A percentile compares a stretch with the other conserved stretches of the same genome.
phyloP scores from a whole-genome alignment of 2,797 vertebrate species.

The Uromys caudimaculatus region DNA sequence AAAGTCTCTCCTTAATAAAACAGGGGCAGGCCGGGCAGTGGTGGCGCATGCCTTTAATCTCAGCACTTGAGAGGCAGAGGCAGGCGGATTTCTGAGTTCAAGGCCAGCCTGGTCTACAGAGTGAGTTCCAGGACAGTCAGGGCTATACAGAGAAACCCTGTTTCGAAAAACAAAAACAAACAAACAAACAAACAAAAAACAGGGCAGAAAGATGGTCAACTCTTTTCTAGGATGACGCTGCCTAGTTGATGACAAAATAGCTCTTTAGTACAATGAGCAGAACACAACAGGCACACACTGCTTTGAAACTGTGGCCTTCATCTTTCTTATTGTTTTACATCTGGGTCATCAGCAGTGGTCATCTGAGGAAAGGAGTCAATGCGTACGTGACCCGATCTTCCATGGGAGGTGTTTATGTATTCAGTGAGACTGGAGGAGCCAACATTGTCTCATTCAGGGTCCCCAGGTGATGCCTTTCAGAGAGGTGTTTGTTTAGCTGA shows the following conservation, averaged over 20 bases:
- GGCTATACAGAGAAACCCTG: no score
- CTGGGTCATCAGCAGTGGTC: not conserved
- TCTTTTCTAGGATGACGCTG: not conserved
- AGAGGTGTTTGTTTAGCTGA: not conserved
- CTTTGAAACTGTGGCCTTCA: not conserved
- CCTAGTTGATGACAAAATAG: not conserved
- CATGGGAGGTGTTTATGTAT: not conserved
- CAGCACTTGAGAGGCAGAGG: no score
- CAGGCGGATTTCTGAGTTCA: no score
- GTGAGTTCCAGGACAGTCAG: no score
- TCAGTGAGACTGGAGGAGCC: no score
- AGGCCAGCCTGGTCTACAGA: no score
- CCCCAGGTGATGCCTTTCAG: not conserved
- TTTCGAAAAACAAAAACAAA: no score
- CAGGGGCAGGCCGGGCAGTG: no score
- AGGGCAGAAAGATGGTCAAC: not conserved
- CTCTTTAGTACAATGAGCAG: not conserved
- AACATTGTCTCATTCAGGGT: not conserved
- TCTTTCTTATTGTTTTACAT: not conserved
- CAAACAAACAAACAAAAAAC: no score
- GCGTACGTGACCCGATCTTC: not conserved
- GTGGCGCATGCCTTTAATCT: no score
- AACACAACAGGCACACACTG: rapidly evolving
- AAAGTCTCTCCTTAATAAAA: not conserved
- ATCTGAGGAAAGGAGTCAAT: not conserved